phyloP scores from a whole-genome alignment of 2,888 invertebrate genomes.

The Volucella bombylans region DNA sequence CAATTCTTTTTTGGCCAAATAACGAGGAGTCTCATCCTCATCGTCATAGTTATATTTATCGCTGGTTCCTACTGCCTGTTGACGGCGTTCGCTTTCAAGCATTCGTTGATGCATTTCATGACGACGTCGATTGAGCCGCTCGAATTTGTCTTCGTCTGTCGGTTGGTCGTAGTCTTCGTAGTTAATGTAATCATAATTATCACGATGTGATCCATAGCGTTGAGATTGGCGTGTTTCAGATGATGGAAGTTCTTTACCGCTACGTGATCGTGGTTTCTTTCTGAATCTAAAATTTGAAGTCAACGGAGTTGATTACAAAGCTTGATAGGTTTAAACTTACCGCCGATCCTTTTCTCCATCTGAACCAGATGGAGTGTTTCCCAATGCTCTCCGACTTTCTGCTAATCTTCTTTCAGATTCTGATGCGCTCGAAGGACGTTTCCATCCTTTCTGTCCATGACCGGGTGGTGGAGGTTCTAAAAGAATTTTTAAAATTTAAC shows the following conservation, averaged over 20 bases:
- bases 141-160: constrained; percentile 82
- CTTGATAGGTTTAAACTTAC: constrained; percentile 75
- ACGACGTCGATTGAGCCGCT: constrained; percentile 81
- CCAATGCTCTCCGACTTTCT: constrained; percentile 79
- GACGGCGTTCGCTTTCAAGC: constrained; percentile 80
- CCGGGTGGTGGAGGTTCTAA: constrained; percentile 76
- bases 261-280: constrained; percentile 83
- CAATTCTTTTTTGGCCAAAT: constrained; percentile 57
- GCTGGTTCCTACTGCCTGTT: constrained; percentile 74
- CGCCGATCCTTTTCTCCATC: constrained; percentile 85
- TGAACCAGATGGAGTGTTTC: constrained; percentile 82
- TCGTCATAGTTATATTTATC: constrained; percentile 74
- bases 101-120: constrained; percentile 82
- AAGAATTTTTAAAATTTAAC: neutral
- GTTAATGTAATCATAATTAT: constrained; percentile 81
- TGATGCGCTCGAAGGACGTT: constrained; percentile 85
- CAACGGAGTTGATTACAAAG: neutral
- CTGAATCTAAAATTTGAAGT: constrained; percentile 78
- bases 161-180: constrained; percentile 80
- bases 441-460: constrained; percentile 83
- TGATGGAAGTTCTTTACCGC: constrained; percentile 76
- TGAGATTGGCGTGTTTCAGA: constrained; percentile 58
- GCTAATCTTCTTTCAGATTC: constrained; percentile 84
- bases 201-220: constrained; percentile 75
- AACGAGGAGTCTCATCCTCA: constrained; percentile 63